Base-by-base conservation (phyloP, 30 jellyfish, hydroid and myxozoan genomes). In the Chironex yamaguchii region DNA sequence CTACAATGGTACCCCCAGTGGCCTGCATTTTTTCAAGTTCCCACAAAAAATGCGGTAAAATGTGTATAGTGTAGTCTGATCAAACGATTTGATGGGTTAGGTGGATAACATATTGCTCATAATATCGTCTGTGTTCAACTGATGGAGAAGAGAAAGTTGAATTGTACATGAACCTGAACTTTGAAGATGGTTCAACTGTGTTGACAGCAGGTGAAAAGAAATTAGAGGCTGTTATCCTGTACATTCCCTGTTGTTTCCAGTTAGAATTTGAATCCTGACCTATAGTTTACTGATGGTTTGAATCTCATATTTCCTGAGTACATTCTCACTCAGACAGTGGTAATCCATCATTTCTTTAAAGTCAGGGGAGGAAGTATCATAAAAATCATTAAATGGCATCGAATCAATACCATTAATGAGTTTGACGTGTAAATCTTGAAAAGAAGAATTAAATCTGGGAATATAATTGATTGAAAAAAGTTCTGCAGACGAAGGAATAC, bases 221-320 rank as follows among this genome's bases (percentile, higher is more conserved):
- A 31, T 64, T 64, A 24, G 77, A 64, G 34, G 77, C 77, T 25
- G 77, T 63, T 63, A 63, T 63, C 24, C 77, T 26, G 77, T 63
- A 63, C 77, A 63, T 63, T n/a, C 77, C 17, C 27, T 63, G 77
- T 25, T 12, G 13, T 51, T 75, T 75, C 88, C 88, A 75, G 9
- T 32, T 26, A 49, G 30, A 49, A 51, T 75, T 75, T 24, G 32
- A 49, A 26, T 62, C 26, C 78, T 75, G 88, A 51, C 88, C 88
- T 12, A 58, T 62, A 29, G 88, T 75, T 6, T 53, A 4, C 26
- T 24, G 26, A 75, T 29, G 24, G 12, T 25, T 22, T 22, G 27
- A 49, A 63, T 63, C 30, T 63, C 77, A 12, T 27, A 17, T 27
- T 63, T 49, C 12, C 42, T 30, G 13, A 63, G 77, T 42, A 13